Conservation (phyloP, 2,797 vertebrate species). For the Kryptolebias ocellatus region DNA sequence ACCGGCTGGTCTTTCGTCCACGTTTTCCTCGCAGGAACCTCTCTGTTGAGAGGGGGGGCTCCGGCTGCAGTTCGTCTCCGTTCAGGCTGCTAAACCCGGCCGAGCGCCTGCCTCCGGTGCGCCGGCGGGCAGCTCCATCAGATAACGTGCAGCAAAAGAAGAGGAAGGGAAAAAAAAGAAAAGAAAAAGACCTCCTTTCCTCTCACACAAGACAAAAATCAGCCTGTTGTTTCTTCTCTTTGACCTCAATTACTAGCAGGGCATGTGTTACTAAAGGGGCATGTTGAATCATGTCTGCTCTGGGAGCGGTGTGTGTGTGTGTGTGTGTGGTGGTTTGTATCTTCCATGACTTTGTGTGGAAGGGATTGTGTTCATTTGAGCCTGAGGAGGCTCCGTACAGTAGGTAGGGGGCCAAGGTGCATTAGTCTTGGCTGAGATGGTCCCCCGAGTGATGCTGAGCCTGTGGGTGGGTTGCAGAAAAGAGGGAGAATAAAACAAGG, state of each 20-base stretch:
- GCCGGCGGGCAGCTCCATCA: conserved; percentile 55
- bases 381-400: conserved; percentile 51
- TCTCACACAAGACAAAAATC: conserved; percentile 56
- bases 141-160: conserved; percentile 53
- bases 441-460: conserved; percentile 64
- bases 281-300: conserved; percentile 72
- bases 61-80: conserved; percentile 38
- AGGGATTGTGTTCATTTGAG: conserved; percentile 60
- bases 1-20: not conserved
- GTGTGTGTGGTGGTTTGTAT: conserved; percentile 24
- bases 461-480: conserved; percentile 53
- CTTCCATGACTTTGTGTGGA: conserved; percentile 33
- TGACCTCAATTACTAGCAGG: conserved; percentile 80
- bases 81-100: conserved; percentile 53
- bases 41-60: conserved; percentile 17
- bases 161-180: conserved; percentile 48
- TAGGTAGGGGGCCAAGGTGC: conserved; percentile 66
- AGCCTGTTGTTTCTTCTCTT: conserved; percentile 74
- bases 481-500: not conserved
- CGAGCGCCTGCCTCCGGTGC: conserved; percentile 45
- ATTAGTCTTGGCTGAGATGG: conserved; percentile 69
- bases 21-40: conserved; percentile 24
- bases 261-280: conserved; percentile 67
- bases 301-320: conserved; percentile 40
- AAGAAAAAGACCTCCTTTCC: conserved; percentile 48